Conservation (phyloP, 2,113 vertebrate genomes). For the Salvelinus sp. region DNA sequence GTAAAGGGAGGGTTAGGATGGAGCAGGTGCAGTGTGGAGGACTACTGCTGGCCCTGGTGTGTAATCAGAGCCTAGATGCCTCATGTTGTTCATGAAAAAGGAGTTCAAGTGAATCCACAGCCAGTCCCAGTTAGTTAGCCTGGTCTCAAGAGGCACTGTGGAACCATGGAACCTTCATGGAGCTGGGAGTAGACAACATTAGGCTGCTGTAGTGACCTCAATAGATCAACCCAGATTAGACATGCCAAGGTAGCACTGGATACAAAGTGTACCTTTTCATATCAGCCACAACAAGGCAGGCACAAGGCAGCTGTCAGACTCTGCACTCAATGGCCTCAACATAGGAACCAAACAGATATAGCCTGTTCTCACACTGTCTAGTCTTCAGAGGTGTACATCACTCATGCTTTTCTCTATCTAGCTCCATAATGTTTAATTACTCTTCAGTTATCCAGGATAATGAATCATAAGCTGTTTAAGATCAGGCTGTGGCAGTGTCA, state of each 20-base stretch:
- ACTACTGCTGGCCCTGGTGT: not conserved
- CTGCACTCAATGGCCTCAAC: too few relatives aligned
- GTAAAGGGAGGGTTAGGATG: not conserved
- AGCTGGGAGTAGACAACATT: constrained; percentile 6
- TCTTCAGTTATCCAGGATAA: constrained; percentile 11
- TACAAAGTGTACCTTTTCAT: not conserved
- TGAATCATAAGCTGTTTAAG: constrained; percentile 8
- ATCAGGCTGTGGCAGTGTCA: constrained; percentile 25
- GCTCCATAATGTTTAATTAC: not conserved
- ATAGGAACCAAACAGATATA: not conserved
- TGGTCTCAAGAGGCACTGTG: constrained; percentile 18
- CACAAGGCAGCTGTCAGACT: not conserved
- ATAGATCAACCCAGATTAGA: constrained; percentile 44
- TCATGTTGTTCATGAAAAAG: too few relatives aligned
- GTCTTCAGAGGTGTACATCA: not conserved
- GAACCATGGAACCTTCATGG: constrained; percentile 8
- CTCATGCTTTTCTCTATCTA: not conserved
- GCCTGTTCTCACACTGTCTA: not conserved
- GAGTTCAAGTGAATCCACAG: not conserved
- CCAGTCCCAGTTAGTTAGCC: constrained; percentile 7
- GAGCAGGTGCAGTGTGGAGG: not conserved
- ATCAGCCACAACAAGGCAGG: not conserved
- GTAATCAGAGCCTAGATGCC: not conserved
- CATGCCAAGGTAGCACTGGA: constrained; percentile 5
- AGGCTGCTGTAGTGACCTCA: constrained; percentile 26